These are phyloP conservation scores for Urocitellus parryii DNA, from an alignment of 2,113 vertebrate genomes.

Conservation along the genomic window DNA sequence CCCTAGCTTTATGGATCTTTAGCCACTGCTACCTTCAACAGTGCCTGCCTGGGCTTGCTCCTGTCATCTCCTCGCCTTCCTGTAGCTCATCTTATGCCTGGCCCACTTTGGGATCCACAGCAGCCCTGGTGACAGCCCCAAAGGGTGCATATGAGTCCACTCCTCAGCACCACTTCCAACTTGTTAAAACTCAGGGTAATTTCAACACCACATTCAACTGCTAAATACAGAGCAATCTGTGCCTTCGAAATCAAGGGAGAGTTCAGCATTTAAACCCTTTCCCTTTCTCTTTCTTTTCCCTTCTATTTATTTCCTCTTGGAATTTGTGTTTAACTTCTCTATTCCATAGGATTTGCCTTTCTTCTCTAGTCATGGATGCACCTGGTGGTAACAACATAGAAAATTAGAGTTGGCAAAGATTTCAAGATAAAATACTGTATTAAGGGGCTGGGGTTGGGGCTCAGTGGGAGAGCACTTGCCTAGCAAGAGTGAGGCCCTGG, in stretches of 20 bases:
- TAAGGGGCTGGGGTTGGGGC: no score
- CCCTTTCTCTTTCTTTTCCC: constrained; percentile 6
- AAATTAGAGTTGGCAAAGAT: neutral
- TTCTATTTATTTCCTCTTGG: neutral
- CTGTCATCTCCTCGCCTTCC: neutral
- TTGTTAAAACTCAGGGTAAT: neutral
- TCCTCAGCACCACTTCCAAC: neutral
- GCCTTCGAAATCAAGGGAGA: neutral
- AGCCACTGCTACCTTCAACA: neutral
- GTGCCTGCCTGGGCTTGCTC: neutral
- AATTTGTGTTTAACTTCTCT: constrained; percentile 32
- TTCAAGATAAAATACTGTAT: neutral
- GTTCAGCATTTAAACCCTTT: constrained; percentile 50
- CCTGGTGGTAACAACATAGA: neutral
- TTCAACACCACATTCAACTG: neutral
- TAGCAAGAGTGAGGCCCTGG: no score
- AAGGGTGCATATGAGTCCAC: neutral
- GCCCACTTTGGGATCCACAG: neutral
- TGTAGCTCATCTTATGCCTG: neutral
- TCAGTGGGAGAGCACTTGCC: no score
- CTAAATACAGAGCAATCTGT: neutral
- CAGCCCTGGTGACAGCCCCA: neutral
- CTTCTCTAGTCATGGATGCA: constrained; percentile 61
- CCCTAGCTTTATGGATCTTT: neutral
- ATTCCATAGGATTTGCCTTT: constrained; percentile 66